A percentile compares a stretch with the other conserved stretches of the same genome.
These are phyloP conservation scores for Drosophila bunnanda DNA, from an alignment of 2,888 invertebrate species.

Conservation along the genomic window DNA sequence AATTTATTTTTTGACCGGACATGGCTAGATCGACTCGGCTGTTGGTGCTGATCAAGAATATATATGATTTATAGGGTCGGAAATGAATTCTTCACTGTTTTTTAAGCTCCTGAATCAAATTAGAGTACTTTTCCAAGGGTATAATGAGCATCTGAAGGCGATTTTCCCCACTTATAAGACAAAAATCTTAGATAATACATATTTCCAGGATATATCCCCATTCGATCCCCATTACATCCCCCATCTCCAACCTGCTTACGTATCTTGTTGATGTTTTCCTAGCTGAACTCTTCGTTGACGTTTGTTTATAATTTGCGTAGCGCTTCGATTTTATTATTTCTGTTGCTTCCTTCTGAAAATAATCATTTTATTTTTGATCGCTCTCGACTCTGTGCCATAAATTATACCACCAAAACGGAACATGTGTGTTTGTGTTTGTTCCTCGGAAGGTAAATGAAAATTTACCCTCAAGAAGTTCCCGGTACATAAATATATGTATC, in stretches of 20 bases:
- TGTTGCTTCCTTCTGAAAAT: conserved; percentile 55
- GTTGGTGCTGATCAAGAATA: too few species aligned
- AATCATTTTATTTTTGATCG: conserved; percentile 68
- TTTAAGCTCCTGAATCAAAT: too few species aligned
- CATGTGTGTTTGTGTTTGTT: conserved; percentile 38
- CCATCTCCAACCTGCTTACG: conserved; percentile 17
- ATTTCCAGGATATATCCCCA: conserved; percentile 14
- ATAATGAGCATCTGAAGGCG: too few species aligned
- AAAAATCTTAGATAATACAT: too few species aligned
- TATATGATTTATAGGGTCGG: too few species aligned
- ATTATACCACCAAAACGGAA: conserved; percentile 57
- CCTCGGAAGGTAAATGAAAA: conserved; percentile 31
- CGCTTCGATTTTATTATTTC: conserved; percentile 44
- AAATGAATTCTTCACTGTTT: too few species aligned
- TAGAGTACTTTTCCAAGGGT: too few species aligned
- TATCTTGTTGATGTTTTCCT: conserved; percentile 42
- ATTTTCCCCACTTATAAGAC: too few species aligned
- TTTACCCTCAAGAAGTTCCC: conserved; percentile 9
- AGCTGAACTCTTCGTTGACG: conserved; percentile 49
- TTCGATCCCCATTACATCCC: not conserved
- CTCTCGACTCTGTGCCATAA: conserved; percentile 56
- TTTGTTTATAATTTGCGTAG: conserved; percentile 72
- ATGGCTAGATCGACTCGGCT: too few species aligned
- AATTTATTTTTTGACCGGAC: too few species aligned
- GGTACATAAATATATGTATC: not conserved